phyloP scores from a whole-genome alignment of 2,113 vertebrate species.

The Setophaga coronata region DNA sequence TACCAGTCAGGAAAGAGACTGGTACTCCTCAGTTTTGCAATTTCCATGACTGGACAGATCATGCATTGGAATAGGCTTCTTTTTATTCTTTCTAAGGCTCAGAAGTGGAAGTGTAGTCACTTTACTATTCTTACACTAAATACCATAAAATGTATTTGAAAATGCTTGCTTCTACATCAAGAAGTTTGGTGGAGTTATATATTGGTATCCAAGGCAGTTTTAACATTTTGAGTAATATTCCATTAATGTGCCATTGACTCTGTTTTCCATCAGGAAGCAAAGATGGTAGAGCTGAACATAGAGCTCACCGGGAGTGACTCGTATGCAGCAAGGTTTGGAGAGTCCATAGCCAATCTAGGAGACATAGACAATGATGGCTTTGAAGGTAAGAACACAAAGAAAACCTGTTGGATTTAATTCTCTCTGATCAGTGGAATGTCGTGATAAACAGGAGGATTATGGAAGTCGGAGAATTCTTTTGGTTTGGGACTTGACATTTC shows the following conservation, averaged over 20 bases:
- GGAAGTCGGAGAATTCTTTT: neutral
- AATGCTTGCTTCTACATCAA: neutral
- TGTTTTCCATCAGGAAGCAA: slow-evolving; percentile 71
- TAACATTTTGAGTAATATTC: neutral
- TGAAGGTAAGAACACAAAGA: slow-evolving; percentile 78
- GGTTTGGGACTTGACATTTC: neutral
- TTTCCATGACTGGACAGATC: neutral
- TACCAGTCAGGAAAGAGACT: neutral
- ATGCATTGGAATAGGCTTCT: neutral
- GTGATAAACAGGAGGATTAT: neutral
- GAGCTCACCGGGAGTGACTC: slow-evolving; percentile 82
- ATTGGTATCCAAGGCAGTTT: neutral
- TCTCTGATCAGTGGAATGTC: neutral
- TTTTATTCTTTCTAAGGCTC: neutral
- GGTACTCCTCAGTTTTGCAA: neutral
- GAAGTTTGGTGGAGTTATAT: neutral
- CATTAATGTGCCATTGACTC: neutral
- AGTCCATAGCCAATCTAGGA: slow-evolving; percentile 88
- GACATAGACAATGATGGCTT: slow-evolving; percentile 95
- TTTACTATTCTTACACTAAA: neutral
- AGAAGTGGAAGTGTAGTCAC: neutral
- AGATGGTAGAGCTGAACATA: slow-evolving; percentile 80
- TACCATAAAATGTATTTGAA: neutral
- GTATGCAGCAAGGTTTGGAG: slow-evolving; percentile 91
- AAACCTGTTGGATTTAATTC: neutral